Conservation (phyloP, 1,140 invertebrate species). For the Nautilus pompilius region DNA sequence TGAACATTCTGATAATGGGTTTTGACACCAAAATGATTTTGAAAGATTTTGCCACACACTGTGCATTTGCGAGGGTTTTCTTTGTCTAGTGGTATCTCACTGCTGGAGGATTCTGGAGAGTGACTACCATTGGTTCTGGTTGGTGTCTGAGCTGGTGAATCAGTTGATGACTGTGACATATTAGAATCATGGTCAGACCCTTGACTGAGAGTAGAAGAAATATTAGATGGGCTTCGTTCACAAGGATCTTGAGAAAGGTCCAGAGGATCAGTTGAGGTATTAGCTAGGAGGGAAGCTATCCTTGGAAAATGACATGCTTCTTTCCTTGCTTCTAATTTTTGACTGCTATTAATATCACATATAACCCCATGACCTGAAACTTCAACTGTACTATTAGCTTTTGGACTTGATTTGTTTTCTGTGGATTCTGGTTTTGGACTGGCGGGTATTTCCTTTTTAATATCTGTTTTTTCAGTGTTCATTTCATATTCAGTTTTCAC, state of each 20-base stretch:
- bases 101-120: not conserved
- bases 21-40: slow-evolving; percentile 92
- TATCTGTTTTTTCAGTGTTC: not conserved
- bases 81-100: slow-evolving; percentile 75
- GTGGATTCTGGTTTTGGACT: not conserved
- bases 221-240: slow-evolving; percentile 2
- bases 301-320: slow-evolving; percentile 34
- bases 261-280: not conserved
- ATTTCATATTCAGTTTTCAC: not conserved
- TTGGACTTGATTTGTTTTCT: not conserved
- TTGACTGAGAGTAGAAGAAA: slow-evolving; percentile 1
- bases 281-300: slow-evolving; percentile 34
- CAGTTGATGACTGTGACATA: slow-evolving; percentile 18
- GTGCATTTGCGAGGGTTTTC: slow-evolving; percentile 82
- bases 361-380: not conserved
- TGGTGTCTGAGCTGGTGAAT: slow-evolving; percentile 7
- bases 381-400: not conserved
- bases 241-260: slow-evolving; percentile 1
- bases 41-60: slow-evolving; percentile 89
- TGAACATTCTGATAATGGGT: slow-evolving; percentile 95
- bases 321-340: slow-evolving; percentile 6
- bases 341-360: not conserved
- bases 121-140: slow-evolving; percentile 9
- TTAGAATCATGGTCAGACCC: slow-evolving; percentile 26
- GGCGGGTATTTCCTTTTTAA: not conserved